Percentiles rank a stretch among this genome's conserved stretches.
Conservation (phyloP, 2,113 vertebrate species). For the Caracal caracal region DNA sequence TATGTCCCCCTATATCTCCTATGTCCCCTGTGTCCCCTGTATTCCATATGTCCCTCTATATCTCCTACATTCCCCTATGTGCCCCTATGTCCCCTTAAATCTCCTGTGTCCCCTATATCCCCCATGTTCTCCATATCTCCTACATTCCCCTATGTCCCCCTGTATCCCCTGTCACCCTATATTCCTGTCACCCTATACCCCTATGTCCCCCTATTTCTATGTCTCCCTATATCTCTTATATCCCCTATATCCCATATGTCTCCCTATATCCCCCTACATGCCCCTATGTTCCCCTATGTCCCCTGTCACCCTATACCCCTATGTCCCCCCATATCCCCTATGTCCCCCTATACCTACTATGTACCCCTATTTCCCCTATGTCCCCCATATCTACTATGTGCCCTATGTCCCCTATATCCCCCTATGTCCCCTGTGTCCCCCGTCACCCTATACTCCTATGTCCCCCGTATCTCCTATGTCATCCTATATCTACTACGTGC, state of each 20-base stretch:
- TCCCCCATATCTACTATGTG: too few species aligned
- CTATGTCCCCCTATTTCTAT: not conserved
- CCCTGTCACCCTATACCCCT: not conserved
- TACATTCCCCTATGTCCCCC: too few species aligned
- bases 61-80: not conserved
- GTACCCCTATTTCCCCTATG: too few species aligned
- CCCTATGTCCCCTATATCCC: too few species aligned
- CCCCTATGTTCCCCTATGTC: not conserved
- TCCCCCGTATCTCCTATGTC: not conserved
- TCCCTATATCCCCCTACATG: too few species aligned
- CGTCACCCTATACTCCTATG: too few species aligned
- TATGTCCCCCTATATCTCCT: not conserved
- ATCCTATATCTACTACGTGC: not conserved
- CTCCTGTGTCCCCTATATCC: not conserved
- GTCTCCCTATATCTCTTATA: too few species aligned
- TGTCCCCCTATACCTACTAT: not conserved
- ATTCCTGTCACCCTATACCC: too few species aligned
- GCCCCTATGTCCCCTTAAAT: not conserved
- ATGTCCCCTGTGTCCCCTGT: not conserved
- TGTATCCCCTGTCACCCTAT: not conserved
- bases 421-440: too few species aligned
- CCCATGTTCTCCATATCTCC: too few species aligned
- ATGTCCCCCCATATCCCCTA: not conserved
- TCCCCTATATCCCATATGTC: not conserved
- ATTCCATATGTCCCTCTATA: not conserved